A percentile compares a stretch with the other conserved stretches of the same genome.
Evolutionary conservation across 2,797 vertebrate species (phyloP).

Genomic region (Calcarius lapponicus): DNA sequence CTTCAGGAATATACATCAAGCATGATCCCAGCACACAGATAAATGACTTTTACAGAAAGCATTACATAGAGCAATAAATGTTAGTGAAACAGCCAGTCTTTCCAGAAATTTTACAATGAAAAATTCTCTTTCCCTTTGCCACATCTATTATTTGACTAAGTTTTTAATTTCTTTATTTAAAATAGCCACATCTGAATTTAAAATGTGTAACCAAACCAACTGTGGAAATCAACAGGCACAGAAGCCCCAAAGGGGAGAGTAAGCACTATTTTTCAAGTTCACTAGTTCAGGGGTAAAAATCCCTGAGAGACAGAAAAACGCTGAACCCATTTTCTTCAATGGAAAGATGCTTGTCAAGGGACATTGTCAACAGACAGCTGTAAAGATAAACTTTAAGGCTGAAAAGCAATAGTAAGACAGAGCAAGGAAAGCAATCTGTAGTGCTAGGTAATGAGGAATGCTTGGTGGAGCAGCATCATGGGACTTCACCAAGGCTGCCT

Average conservation of each 20-base stretch:
- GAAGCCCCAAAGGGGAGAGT: constrained; percentile 27
- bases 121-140: background rate
- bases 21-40: constrained; percentile 3
- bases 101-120: background rate
- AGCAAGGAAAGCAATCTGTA: background rate
- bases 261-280: constrained; percentile 43
- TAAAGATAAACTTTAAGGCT: background rate
- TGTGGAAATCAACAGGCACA: constrained; percentile 33
- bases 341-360: background rate
- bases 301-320: constrained; percentile 28
- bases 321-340: background rate
- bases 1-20: constrained; percentile 28
- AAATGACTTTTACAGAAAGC: constrained; percentile 12
- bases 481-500: background rate
- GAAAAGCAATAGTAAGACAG: background rate
- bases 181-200: background rate
- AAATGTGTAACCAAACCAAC: background rate
- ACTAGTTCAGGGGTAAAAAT: constrained; percentile 56
- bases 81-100: background rate
- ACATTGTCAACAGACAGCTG: background rate
- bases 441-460: background rate
- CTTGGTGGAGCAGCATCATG: background rate
- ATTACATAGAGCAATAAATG: background rate
- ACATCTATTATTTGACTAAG: background rate
- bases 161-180: background rate